Evolutionary conservation across 2,113 vertebrate species (phyloP), one percentile per base, ranked within the genome.

Genomic region (Morone saxatilis): DNA sequence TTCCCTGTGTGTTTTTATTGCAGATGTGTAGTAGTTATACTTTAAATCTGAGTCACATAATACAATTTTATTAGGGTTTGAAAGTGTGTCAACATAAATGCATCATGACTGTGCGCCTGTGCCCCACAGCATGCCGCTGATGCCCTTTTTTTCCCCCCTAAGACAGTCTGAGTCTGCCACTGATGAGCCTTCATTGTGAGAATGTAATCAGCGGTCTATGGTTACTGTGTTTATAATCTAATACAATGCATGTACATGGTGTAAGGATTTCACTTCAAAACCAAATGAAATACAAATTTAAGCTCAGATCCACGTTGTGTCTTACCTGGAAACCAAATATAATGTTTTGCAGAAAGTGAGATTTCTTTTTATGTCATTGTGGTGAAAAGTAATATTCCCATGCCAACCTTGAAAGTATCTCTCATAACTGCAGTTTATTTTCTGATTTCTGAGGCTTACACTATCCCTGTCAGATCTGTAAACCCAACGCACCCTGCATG

Each of bases 391-490:
- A 73, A 72, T 61, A 65, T 43, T 20, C 73, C 25, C 31, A n/a
- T 57, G 50, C 41, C 43, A 38, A 47, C 77, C 36, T 1, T 57
- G 41, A 78, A 68, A 56, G 61, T 20, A 53, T 40, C 22, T 45
- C 45, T 69, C 45, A 17, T 36, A 71, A 57, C 71, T 17, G 43
- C 83, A 78, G 68, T 75, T 78, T 54, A 6, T 71, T 66, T 45
- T 76, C 71, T n/a, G 76, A 76, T 86, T 68, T 82, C 43, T 47
- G 78, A 75, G 36, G 53, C 77, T 61, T 59, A 47, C 20, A 25
- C 56, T 9, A 16, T 45, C 48, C 12, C 31, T 60, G 71, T 88
- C 81, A 71, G 74, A 80, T 78, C 65, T 59, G 54, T 74, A 70
- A 83, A 61, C 25, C 47, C 1, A 25, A 72, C 71, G 41, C 31